Evolutionary conservation across 1,140 invertebrate genomes (phyloP).

Genomic region (Drosophila neocordata): DNA sequence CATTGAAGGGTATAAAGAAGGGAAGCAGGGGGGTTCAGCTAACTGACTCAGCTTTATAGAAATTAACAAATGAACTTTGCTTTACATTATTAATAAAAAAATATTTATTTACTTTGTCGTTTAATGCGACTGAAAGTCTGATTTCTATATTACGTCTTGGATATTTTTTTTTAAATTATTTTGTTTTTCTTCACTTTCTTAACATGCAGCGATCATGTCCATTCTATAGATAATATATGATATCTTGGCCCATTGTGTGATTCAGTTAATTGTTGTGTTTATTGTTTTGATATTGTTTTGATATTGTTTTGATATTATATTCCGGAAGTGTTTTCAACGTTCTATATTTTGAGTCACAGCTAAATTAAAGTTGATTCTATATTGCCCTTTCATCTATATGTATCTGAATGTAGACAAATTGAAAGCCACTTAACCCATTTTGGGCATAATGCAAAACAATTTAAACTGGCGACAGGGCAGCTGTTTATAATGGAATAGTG

Average conservation of each 20-base stretch:
- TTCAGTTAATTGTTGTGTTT: conserved; percentile 35
- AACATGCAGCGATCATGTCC: conserved; percentile 45
- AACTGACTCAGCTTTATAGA: conserved; percentile 56
- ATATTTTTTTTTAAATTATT: conserved; percentile 32
- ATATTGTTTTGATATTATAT: conserved; percentile 4
- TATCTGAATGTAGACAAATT: conserved; percentile 51
- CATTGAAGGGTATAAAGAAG: neutral
- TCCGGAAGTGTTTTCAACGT: conserved; percentile 41
- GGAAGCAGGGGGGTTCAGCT: neutral
- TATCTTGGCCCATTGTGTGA: conserved; percentile 30
- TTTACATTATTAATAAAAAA: conserved; percentile 47
- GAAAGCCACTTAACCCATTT: conserved; percentile 79
- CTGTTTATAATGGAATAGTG: conserved; percentile 14
- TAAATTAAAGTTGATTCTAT: conserved; percentile 52
- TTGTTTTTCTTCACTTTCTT: neutral
- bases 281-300: conserved; percentile 18
- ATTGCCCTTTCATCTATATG: conserved; percentile 25
- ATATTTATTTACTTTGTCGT: conserved; percentile 33
- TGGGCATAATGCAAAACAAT: conserved; percentile 72
- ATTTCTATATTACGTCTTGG: too few relatives aligned
- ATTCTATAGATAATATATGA: conserved; percentile 41
- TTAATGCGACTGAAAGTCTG: conserved; percentile 35
- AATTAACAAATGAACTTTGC: conserved; percentile 49
- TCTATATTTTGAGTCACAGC: conserved; percentile 39
- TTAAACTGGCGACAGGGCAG: conserved; percentile 38